Evolutionary conservation across 2,113 vertebrate species (phyloP).

Genomic region (Phyllostomus discolor): DNA sequence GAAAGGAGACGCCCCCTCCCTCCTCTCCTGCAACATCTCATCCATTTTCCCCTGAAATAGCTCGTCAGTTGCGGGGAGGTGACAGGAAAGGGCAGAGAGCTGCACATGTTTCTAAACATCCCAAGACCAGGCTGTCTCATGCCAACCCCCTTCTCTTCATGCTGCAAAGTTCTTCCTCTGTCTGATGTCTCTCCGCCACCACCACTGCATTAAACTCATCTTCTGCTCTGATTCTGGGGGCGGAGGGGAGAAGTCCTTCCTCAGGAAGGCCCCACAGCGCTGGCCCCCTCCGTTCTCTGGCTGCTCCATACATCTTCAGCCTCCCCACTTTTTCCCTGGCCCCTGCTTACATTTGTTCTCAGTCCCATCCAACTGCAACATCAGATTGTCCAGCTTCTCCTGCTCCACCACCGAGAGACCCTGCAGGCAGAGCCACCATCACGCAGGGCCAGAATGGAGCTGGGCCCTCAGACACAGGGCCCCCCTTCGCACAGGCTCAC

Average conservation of each 20-base stretch:
- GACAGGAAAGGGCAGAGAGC: neutral
- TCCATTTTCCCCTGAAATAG: neutral
- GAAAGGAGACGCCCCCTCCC: neutral
- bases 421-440: constrained; percentile 77
- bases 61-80: neutral
- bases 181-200: neutral
- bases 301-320: accelerated
- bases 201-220: neutral
- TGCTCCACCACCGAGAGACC: constrained; percentile 90
- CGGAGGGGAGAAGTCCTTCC: neutral
- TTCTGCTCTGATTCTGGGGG: neutral
- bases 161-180: neutral
- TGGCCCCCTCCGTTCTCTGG: neutral
- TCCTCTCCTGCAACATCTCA: neutral
- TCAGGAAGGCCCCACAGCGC: neutral
- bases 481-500: neutral
- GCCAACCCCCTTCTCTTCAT: neutral
- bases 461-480: neutral
- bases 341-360: constrained; percentile 91
- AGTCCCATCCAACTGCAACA: constrained; percentile 92
- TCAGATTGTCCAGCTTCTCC: constrained; percentile 91
- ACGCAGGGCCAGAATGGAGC: neutral
- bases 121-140: neutral
- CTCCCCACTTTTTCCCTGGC: neutral
- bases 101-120: neutral